Conservation (phyloP, 2,888 invertebrate species). For the Koerneria pararmatus region DNA sequence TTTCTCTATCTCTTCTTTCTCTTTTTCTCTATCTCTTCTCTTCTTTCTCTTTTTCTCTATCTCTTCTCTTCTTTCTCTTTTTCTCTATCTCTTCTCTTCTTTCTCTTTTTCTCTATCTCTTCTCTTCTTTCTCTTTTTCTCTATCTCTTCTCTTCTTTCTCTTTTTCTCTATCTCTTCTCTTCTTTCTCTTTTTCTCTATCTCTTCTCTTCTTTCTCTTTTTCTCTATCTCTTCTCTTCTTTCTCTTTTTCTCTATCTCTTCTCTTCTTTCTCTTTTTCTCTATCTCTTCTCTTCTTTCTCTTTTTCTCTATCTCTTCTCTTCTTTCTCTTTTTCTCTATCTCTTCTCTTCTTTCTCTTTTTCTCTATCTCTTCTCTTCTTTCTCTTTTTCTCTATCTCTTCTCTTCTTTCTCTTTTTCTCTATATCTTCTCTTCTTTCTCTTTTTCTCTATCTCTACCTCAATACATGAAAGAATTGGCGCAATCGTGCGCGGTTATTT, state of each 20-base stretch:
- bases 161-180: constrained; percentile 7
- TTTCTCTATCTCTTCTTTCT: not conserved
- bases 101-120: constrained; percentile 9
- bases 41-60: constrained; percentile 4
- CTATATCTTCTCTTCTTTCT: constrained; percentile 22
- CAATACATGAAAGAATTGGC: too few relatives aligned
- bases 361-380: constrained; percentile 14
- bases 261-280: constrained; percentile 23
- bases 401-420: constrained; percentile 10
- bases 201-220: not conserved
- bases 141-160: not conserved
- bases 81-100: constrained; percentile 12
- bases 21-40: constrained; percentile 17
- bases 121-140: not conserved
- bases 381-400: constrained; percentile 11
- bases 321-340: not conserved
- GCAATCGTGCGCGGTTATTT: too few relatives aligned
- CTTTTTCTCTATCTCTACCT: too few relatives aligned
- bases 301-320: constrained; percentile 12
- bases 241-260: constrained; percentile 7
- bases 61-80: constrained; percentile 1
- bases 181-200: not conserved
- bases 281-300: constrained; percentile 12
- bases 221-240: constrained; percentile 1
- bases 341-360: constrained; percentile 3